These are phyloP conservation scores for Tinamus major DNA, from an alignment of 2,797 vertebrate species.

Conservation along the genomic window DNA sequence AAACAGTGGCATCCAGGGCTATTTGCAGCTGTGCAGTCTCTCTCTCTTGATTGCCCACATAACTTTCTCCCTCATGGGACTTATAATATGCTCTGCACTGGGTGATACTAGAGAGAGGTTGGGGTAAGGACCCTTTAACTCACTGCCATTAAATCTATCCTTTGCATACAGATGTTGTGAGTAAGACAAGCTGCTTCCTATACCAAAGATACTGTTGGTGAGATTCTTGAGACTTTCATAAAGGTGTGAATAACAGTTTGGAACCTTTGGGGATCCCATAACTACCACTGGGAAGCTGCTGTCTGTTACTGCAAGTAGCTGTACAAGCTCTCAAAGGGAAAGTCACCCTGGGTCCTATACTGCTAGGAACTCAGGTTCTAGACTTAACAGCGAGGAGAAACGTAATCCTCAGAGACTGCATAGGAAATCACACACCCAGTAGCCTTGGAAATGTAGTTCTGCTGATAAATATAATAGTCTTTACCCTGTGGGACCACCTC, in stretches of 20 bases:
- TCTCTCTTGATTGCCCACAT: too few relatives aligned
- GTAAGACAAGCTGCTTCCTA: neutral
- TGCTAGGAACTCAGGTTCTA: neutral
- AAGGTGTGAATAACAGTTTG: neutral
- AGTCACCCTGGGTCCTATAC: neutral
- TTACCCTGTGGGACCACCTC: neutral
- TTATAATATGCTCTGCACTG: too few relatives aligned
- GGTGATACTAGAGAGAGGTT: too few relatives aligned
- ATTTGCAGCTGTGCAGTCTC: too few relatives aligned
- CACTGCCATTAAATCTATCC: neutral
- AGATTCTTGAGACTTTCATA: neutral
- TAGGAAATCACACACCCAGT: neutral
- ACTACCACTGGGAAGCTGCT: neutral
- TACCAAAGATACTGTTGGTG: neutral
- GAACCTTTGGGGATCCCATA: neutral
- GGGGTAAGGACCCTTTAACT: too few relatives aligned
- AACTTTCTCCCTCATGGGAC: too few relatives aligned
- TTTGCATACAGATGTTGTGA: neutral
- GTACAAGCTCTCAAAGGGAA: neutral
- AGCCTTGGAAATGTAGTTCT: neutral
- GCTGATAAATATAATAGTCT: neutral
- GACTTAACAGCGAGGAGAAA: neutral
- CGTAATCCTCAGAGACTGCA: neutral
- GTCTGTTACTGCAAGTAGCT: neutral
- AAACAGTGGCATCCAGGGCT: too few relatives aligned